phyloP scores from a whole-genome alignment of 2,797 vertebrate genomes.

The Cephalopachus bancanus region DNA sequence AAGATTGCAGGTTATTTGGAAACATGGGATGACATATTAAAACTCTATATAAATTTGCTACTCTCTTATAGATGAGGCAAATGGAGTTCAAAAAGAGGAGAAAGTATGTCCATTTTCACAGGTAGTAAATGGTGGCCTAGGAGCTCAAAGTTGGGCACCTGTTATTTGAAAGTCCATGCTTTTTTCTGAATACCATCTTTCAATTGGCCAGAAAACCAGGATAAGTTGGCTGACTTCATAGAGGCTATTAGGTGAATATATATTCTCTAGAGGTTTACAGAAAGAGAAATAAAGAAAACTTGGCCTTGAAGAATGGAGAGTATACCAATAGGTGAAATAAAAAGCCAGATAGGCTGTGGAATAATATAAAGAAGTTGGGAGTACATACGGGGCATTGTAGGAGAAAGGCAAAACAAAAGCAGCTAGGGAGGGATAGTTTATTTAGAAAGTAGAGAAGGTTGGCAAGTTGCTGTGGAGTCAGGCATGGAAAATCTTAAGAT shows the following conservation, averaged over 20 bases:
- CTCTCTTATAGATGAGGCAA: neutral
- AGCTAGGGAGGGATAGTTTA: neutral
- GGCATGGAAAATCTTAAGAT: constrained; percentile 40
- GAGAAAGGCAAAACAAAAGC: neutral
- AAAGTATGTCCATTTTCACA: neutral
- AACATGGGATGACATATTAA: neutral
- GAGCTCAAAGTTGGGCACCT: neutral
- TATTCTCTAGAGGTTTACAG: neutral
- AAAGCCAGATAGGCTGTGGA: neutral
- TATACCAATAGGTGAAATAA: constrained; percentile 4
- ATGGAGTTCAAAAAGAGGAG: neutral
- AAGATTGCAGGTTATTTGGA: neutral
- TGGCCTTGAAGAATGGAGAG: neutral
- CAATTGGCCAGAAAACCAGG: neutral
- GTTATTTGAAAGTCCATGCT: neutral
- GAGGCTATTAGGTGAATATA: neutral
- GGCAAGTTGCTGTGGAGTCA: neutral
- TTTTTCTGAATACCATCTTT: neutral
- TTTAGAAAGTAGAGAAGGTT: constrained; percentile 11
- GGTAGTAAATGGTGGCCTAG: neutral
- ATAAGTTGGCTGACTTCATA: neutral
- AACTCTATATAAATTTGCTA: neutral
- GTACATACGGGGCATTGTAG: neutral
- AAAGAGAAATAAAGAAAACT: neutral
- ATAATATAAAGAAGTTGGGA: neutral